These are phyloP conservation scores for Pantherophis guttatus DNA, from an alignment of 2,113 vertebrate species.

Conservation along the genomic window DNA sequence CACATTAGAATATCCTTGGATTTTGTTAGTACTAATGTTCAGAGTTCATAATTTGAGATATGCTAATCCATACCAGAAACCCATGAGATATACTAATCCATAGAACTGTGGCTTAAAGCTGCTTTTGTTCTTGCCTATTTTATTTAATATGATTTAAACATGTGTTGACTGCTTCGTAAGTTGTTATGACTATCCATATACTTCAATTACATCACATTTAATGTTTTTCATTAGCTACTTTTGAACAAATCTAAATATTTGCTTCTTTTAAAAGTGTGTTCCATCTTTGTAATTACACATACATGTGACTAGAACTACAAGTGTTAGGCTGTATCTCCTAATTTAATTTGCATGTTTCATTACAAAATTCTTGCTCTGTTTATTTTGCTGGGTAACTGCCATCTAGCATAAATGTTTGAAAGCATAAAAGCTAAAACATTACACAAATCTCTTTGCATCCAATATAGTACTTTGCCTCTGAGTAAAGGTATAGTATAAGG, in stretches of 20 bases:
- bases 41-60: not conserved
- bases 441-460: not conserved
- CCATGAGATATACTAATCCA: not conserved
- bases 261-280: not conserved
- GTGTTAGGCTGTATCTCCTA: accelerated
- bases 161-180: not conserved
- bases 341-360: not conserved
- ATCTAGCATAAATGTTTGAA: not conserved
- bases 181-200: not conserved
- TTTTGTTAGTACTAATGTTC: not conserved
- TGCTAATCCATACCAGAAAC: not conserved
- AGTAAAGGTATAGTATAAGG: not conserved
- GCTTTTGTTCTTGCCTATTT: not conserved
- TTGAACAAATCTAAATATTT: not conserved
- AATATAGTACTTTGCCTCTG: not conserved
- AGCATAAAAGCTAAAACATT: not conserved
- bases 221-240: not conserved
- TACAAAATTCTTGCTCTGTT: not conserved
- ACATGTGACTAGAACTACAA: not conserved
- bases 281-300: not conserved
- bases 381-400: not conserved
- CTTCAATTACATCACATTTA: not conserved
- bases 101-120: not conserved
- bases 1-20: not conserved
- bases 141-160: not conserved